Base-by-base conservation (phyloP, 2,888 invertebrate genomes). In the Morpho deidamia region DNA sequence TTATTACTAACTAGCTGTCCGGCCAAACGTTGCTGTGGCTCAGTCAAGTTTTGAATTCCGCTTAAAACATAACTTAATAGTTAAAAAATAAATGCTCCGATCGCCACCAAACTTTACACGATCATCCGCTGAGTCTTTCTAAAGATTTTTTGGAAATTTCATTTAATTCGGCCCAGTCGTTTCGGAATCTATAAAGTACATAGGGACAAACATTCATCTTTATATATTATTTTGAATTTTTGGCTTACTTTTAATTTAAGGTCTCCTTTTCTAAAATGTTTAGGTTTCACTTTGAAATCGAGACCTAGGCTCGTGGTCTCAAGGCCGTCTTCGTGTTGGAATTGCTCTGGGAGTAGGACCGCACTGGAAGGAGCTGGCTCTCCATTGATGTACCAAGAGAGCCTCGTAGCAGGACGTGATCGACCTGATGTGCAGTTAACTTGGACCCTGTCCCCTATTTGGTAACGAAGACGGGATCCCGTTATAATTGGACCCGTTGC, bases 311-410 rank as follows among this genome's bases (percentile, higher is more conserved):
- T 93, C 14, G 95, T 94, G 58, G 94, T 94, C 79, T 96, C 95
- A 58, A 96, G 89, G n/a, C 94, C 93, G 44, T 91, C 90, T 43
- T 91, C 91, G 41, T 89, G 81, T 55, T 83, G 81, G 61, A 86
- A 80, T 57, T 89, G 83, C 44, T 84, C 83, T 0, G 91, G 91
- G 7, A 91, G 81, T 2, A 83, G 74, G 56, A 92, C 74, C 7
- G 91, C 84, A 5, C 76, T 71, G 2, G 90, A 66, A 35, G 93
- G 92, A 35, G 92, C 93, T 65, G 94, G 94, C 74, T 95, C 94
- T 32, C 95, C 95, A 82, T 96, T 96, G 83, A 96, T 94, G 90
- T 95, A 95, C 96, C 96, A 96, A 65, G 94, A 93, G 53, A 96
- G 92, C 71, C 93, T 92, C 55, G 96, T 95, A 10, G 95, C 95